phyloP scores from a whole-genome alignment of 1,140 invertebrate genomes.

The Polyergus mexicanus region DNA sequence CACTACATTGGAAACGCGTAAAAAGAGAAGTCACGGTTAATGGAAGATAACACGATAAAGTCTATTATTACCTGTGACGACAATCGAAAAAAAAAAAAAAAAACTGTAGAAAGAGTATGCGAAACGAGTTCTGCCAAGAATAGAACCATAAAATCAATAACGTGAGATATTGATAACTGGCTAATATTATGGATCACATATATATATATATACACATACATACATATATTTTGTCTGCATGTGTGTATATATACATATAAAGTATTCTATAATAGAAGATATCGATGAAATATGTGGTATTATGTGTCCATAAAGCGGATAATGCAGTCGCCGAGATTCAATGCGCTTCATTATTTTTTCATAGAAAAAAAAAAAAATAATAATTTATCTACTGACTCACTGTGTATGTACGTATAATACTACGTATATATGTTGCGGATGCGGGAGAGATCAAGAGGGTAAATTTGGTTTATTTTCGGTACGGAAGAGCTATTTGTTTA shows the following conservation, averaged over 20 bases:
- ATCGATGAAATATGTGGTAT: background rate
- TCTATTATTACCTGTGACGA: slow-evolving; percentile 19
- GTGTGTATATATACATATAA: too few species aligned
- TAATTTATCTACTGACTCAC: background rate
- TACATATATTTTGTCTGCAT: too few species aligned
- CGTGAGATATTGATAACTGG: background rate
- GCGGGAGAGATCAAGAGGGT: background rate
- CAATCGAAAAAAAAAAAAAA: background rate
- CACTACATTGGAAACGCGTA: background rate
- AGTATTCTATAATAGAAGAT: background rate
- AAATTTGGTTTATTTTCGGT: slow-evolving; percentile 10
- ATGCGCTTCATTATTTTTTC: slow-evolving; percentile 11
- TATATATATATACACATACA: too few species aligned
- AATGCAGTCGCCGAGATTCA: background rate
- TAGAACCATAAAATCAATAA: slow-evolving; percentile 21
- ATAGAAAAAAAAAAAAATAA: background rate
- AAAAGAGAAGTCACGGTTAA: slow-evolving; percentile 14
- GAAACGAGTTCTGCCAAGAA: background rate
- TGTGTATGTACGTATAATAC: background rate
- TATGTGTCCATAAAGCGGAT: background rate
- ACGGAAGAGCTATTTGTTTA: background rate
- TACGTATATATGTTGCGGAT: background rate
- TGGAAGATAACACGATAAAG: background rate
- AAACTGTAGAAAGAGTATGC: slow-evolving; percentile 11
- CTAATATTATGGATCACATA: background rate